Evolutionary conservation across 2,797 vertebrate genomes (phyloP), one percentile per base, ranked within the genome.

Genomic region (Anolis apletophallus): DNA sequence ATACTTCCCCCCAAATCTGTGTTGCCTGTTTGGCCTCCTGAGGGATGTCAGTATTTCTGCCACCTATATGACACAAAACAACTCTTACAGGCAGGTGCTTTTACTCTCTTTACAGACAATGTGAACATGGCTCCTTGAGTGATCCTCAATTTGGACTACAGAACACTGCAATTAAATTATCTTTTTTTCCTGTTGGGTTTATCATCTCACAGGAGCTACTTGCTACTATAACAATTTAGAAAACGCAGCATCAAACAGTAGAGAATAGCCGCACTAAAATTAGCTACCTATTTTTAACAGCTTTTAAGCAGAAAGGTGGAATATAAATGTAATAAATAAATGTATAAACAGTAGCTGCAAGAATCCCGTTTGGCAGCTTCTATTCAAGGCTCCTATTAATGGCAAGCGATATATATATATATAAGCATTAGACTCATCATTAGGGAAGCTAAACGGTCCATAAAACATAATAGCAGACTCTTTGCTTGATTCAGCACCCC

Each of bases 371-470:
- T 90, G 59, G 86, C 81, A 91, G 87, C 69, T 90, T 88, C 85
- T 91, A 92, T 92, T 92, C 86, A 93, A 89, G 79, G 81, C 55
- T 91, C 85, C 80, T 92, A 93, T 88, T 87, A 93, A 90, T 91
- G 92, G 90, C 73, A 71, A 90, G 91, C 90, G 92, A 92, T 90
- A 23, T 71, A 88, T 90, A 91, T 74, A 87, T 74, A 81, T 71
- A 40, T 40, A 93, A 90, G 90, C 92, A 93, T 91, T 87, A 93
- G 83, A 88, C 93, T 90, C 80, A 84, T 88, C 83, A 89, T 0
- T 88, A 21, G 90, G 85, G 85, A 94, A 88, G 85, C 85, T 89
- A 93, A 94, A 94, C 78, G 75, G 88, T 89, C 92, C 91, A 91
- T 89, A 93, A 93, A 92, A 94, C 67, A 29, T 84, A 89, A 84